Evolutionary conservation across 2,888 invertebrate species (phyloP).

Genomic region (Phymatocera aterrima): DNA sequence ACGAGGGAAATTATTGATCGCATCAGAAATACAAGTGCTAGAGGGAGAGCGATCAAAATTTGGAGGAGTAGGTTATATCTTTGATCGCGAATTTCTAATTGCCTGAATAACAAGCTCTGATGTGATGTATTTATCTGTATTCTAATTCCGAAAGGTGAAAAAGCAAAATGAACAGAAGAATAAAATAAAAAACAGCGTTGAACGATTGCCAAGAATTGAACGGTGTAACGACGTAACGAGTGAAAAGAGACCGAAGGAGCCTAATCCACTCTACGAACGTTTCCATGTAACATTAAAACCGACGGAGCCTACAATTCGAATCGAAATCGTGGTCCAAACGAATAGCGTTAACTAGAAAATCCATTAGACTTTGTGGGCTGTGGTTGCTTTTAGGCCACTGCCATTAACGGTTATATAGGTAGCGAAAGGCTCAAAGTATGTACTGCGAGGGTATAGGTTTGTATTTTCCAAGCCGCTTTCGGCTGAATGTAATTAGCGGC

Average conservation of each 20-base stretch:
- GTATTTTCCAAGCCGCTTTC: slow-evolving; percentile 37
- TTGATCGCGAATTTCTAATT: too few relatives aligned
- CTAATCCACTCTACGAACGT: not conserved
- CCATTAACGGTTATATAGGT: slow-evolving; percentile 21
- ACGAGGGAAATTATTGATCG: not conserved
- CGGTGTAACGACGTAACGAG: not conserved
- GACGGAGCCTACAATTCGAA: not conserved
- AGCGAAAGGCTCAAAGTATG: slow-evolving; percentile 29
- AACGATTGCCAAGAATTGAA: not conserved
- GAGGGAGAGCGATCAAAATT: too few relatives aligned
- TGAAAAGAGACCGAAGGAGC: not conserved
- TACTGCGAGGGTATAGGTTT: not conserved
- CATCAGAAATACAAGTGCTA: not conserved
- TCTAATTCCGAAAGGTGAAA: too few relatives aligned
- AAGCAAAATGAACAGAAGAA: not conserved
- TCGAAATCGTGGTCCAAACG: slow-evolving; percentile 24
- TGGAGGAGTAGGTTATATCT: not conserved
- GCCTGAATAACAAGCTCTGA: too few relatives aligned
- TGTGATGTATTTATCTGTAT: too few relatives aligned
- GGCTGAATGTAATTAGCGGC: slow-evolving; percentile 32
- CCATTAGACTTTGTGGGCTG: slow-evolving; percentile 35
- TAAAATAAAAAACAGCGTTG: not conserved
- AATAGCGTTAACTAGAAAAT: slow-evolving; percentile 36
- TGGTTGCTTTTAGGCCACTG: slow-evolving; percentile 27
- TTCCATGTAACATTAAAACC: not conserved